Evolutionary conservation across 2,113 vertebrate species (phyloP).

Genomic region (Colossoma macropomum): DNA sequence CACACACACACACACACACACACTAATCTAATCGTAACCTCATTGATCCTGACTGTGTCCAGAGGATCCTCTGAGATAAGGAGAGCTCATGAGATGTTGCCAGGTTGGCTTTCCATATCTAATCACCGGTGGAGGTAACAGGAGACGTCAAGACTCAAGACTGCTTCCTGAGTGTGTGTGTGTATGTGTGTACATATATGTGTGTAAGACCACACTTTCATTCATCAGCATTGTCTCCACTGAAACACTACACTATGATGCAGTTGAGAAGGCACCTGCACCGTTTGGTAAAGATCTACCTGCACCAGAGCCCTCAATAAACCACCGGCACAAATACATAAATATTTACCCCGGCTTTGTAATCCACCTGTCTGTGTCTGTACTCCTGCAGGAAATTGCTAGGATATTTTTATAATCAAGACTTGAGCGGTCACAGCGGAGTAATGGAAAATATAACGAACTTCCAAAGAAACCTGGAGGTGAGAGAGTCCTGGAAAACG

Average conservation of each 20-base stretch:
- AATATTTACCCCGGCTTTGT: conserved; percentile 43
- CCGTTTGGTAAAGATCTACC: conserved; percentile 20
- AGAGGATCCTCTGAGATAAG: conserved; percentile 8
- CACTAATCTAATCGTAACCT: background rate
- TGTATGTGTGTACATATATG: conserved; percentile 17
- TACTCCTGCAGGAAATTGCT: conserved; percentile 47
- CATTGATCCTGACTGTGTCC: background rate
- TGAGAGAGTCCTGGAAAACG: background rate
- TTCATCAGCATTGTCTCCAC: conserved; percentile 28
- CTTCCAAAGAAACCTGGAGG: background rate
- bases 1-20: conserved; percentile 5
- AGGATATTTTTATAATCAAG: conserved; percentile 15
- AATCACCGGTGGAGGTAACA: background rate
- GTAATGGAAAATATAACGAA: background rate
- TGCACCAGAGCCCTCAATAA: conserved; percentile 19
- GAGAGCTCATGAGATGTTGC: background rate
- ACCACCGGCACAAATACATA: background rate
- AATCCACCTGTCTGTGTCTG: conserved; percentile 13
- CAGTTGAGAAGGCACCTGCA: conserved; percentile 1
- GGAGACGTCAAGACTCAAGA: background rate
- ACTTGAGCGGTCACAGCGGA: background rate
- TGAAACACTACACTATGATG: conserved; percentile 34
- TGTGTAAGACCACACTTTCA: conserved; percentile 32
- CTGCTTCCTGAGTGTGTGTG: background rate
- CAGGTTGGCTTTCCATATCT: background rate